Conservation (phyloP, 2,888 invertebrate species). For the Ceriagrion tenellum region DNA sequence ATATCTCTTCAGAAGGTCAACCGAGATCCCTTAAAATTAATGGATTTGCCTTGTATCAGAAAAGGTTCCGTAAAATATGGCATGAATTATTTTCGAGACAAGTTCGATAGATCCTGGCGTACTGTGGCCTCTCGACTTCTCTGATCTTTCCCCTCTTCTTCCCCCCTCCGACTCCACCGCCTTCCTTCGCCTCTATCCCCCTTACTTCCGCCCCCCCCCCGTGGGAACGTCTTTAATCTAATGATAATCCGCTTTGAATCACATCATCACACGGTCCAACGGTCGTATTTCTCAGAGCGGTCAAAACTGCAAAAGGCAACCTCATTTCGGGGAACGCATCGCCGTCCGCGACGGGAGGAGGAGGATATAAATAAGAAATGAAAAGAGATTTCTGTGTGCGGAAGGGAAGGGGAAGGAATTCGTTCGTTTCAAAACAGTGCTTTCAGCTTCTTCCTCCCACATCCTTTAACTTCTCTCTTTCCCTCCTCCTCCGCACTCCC, state of each 20-base stretch:
- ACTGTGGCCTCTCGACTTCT: not conserved
- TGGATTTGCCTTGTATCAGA: not conserved
- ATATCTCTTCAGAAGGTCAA: not conserved
- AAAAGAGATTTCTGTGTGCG: not conserved
- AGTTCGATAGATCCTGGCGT: not conserved
- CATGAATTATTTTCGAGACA: not conserved
- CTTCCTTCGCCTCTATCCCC: not conserved
- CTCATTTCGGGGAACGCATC: not conserved
- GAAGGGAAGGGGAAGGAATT: not conserved
- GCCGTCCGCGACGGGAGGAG: not conserved
- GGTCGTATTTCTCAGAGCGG: not conserved
- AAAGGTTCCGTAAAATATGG: not conserved
- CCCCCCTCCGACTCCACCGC: not conserved
- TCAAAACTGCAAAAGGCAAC: slow-evolving; percentile 33
- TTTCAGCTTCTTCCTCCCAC: not conserved
- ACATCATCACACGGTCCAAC: not conserved
- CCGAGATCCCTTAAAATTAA: not conserved
- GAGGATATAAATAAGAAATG: slow-evolving; percentile 18
- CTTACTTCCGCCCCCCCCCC: not conserved
- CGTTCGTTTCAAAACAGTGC: not conserved
- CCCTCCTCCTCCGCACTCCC: not conserved
- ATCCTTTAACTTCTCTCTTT: not conserved
- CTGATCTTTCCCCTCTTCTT: not conserved
- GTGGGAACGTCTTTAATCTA: not conserved
- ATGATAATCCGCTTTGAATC: slow-evolving; percentile 31